Percentiles rank a stretch among this genome's conserved stretches.
phyloP scores from a whole-genome alignment of 2,888 invertebrate species.

The Oasisia sp. region DNA sequence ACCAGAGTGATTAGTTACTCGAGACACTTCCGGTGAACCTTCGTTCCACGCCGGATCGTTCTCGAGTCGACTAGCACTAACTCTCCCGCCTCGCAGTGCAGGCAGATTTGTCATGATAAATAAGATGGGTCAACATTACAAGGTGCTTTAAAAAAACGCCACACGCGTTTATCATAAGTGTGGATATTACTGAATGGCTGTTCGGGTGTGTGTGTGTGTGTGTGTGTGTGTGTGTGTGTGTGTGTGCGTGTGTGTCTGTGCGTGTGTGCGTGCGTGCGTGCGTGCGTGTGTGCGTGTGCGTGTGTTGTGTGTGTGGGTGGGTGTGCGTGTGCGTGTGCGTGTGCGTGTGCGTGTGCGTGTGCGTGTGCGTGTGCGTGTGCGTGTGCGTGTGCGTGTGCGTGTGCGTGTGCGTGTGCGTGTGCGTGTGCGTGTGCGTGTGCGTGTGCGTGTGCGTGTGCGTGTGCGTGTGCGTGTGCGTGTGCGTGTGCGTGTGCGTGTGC shows the following conservation, averaged over 20 bases:
- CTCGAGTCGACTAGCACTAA: not conserved
- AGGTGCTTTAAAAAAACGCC: not conserved
- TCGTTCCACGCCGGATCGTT: not conserved
- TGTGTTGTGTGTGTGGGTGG: too few species aligned
- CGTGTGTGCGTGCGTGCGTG: not conserved
- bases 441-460: not conserved
- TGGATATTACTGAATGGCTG: not conserved
- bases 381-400: too few species aligned
- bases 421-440: not conserved
- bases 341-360: not conserved
- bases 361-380: not conserved
- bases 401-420: not conserved
- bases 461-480: not conserved
- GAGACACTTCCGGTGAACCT: not conserved
- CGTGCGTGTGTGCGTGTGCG: not conserved
- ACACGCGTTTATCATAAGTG: not conserved
- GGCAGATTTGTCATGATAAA: conserved; percentile 12
- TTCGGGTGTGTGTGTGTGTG: not conserved
- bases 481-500: not conserved
- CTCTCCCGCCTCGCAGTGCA: not conserved
- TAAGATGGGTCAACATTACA: not conserved
- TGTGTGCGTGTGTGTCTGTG: not conserved
- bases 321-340: not conserved
- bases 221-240: not conserved
- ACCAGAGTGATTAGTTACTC: not conserved